Evolutionary conservation across 2,888 invertebrate species (phyloP).

Genomic region (Caenorhabditis auriculariae): DNA sequence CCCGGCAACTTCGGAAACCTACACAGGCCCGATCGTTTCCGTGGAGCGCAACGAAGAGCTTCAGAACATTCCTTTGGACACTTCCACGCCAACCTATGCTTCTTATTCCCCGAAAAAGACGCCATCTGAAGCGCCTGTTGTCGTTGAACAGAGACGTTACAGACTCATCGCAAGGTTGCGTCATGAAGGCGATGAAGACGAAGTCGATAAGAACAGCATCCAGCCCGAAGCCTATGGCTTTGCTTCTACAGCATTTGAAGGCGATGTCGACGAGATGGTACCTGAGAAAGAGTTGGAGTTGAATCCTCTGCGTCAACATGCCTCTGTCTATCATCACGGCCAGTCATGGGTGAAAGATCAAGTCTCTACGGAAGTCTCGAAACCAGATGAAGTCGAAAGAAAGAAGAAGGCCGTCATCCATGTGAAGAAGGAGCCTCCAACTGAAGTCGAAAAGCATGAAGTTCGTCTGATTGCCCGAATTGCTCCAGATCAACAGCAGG

Average conservation of each 20-base stretch:
- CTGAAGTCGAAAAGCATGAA: too few relatives aligned
- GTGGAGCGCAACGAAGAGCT: slow-evolving; percentile 10
- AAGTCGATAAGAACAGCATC: slow-evolving; percentile 13
- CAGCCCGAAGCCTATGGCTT: slow-evolving; percentile 16
- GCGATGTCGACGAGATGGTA: slow-evolving; percentile 5
- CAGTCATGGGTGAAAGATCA: too few relatives aligned
- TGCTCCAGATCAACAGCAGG: not conserved
- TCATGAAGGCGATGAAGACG: slow-evolving; percentile 24
- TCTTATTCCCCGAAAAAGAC: slow-evolving; percentile 7
- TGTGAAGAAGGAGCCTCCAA: too few relatives aligned
- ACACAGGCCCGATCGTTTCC: slow-evolving; percentile 11
- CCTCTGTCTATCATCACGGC: slow-evolving; percentile 16
- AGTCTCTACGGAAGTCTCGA: too few relatives aligned
- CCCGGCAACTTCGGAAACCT: slow-evolving; percentile 9
- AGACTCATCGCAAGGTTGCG: slow-evolving; percentile 16
- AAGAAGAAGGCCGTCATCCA: too few relatives aligned
- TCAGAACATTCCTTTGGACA: slow-evolving; percentile 11
- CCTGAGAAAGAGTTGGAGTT: slow-evolving; percentile 4
- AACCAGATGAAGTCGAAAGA: too few relatives aligned
- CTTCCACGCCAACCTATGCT: too few relatives aligned
- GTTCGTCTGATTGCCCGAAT: too few relatives aligned
- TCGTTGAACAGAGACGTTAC: slow-evolving; percentile 2
- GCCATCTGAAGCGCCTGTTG: slow-evolving; percentile 1
- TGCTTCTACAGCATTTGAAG: slow-evolving; percentile 10
- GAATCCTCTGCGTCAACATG: slow-evolving; percentile 9